Evolutionary conservation across 2,113 vertebrate genomes (phyloP), one percentile per base, ranked within the genome.

Genomic region (Scatophagus argus): DNA sequence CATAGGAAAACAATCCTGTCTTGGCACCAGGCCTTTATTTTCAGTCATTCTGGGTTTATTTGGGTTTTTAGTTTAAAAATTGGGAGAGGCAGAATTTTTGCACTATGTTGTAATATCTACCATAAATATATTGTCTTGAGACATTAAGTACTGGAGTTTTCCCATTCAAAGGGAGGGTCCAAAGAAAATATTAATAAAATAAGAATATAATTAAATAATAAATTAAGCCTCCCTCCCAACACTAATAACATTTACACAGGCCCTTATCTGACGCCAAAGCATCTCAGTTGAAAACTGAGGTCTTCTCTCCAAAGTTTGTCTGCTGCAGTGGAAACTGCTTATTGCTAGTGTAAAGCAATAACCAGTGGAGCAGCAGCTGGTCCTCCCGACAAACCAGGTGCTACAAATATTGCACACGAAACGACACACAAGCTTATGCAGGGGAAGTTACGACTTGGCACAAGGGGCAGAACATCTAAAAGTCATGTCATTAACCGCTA

Each of bases 401-500:
- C 62, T 32, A 64, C 74, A 77, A 52, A 69, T 54, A 79, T 58
- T 47, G 39, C 38, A 66, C 65, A 62, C 41, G 74, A 62, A 85
- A 75, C 51, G 69, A 61, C 66, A 86, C 36, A 68, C 12, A 43
- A 54, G 56, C 16, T 66, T 23, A 19, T 9, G 51, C 25, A 1
- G 17, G 31, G 51, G 32, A 71, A 63, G 64, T 64, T 11, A 17
- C 7, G 59, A 62, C 55, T 85, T 72, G 69, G 47, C 36, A 38
- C 25, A 14, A 44, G 44, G 36, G 76, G 27, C 52, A 84, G 32
- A 8, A 41, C 2, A 63, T 51, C 66, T n/a, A 63, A 90, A 67
- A 81, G 70, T 74, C 49, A 11, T 76, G 74, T 82, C 76, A 64
- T 90, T 79, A 89, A 86, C 54, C 88, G 77, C 62, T 29, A 49